Conservation (phyloP, 2,888 invertebrate species). For the Ctena decussata region DNA sequence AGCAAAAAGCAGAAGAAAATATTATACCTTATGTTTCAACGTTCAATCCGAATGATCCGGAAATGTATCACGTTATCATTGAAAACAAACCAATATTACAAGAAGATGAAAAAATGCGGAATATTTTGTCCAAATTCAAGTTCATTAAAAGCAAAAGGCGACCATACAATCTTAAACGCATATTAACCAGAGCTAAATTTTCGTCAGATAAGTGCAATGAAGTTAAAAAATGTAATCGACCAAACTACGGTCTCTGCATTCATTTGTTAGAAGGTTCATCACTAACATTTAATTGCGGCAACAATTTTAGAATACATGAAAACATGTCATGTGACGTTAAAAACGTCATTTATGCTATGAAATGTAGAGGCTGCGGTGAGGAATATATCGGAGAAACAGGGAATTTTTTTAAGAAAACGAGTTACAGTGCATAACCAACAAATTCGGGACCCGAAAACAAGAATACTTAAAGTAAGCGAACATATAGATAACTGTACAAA, state of each 20-base stretch:
- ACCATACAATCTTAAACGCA: background rate
- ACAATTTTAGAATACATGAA: background rate
- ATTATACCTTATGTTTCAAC: background rate
- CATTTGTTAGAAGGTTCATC: background rate
- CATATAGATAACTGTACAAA: too few relatives aligned
- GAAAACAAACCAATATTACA: background rate
- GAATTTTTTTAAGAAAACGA: too few relatives aligned
- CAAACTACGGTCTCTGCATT: background rate
- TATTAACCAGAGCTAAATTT: background rate
- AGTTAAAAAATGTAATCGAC: too few relatives aligned
- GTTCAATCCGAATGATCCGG: background rate
- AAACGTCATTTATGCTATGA: background rate
- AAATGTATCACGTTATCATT: background rate
- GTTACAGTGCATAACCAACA: too few relatives aligned
- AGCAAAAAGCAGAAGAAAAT: too few relatives aligned
- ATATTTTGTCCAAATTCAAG: background rate
- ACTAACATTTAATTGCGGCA: background rate
- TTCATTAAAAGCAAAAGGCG: background rate
- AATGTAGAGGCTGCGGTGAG: background rate
- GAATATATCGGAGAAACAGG: background rate
- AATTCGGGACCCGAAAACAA: too few relatives aligned
- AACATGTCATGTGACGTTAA: constrained; percentile 12
- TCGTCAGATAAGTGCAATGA: background rate
- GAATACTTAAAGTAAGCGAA: too few relatives aligned
- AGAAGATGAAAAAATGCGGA: background rate